phyloP scores from a whole-genome alignment of 1,140 invertebrate genomes.

The Drosophila mayri region DNA sequence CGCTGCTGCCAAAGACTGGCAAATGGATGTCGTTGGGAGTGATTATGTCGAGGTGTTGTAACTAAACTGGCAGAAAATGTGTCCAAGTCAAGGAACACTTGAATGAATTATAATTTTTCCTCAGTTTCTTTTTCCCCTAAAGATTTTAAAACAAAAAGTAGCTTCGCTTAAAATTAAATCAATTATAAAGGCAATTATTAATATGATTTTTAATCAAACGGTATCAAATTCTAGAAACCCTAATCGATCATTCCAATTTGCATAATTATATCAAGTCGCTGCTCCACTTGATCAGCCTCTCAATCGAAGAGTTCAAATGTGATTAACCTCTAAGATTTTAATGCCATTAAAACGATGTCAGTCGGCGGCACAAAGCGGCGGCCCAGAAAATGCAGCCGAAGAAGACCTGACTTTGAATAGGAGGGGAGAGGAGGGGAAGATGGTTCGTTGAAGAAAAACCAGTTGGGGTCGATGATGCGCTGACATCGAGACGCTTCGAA shows the following conservation, averaged over 20 bases:
- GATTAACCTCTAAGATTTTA: conserved; percentile 75
- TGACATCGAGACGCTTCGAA: conserved; percentile 56
- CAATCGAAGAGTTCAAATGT: conserved; percentile 70
- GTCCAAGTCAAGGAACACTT: neutral
- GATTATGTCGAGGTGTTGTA: conserved; percentile 45
- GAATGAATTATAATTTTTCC: neutral
- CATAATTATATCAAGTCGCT: conserved; percentile 17
- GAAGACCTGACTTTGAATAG: conserved; percentile 25
- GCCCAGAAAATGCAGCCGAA: conserved; percentile 37
- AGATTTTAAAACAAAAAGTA: neutral
- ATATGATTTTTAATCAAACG: neutral
- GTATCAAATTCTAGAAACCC: conserved; percentile 17
- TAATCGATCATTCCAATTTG: conserved; percentile 29
- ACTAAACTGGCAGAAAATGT: neutral
- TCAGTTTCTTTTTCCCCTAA: neutral
- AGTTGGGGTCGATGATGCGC: conserved; percentile 49
- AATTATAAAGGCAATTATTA: neutral
- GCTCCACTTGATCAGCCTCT: conserved; percentile 45
- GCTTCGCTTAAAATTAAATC: neutral
- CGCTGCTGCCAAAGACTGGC: conserved; percentile 46
- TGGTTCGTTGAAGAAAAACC: conserved; percentile 42
- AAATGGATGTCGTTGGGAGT: conserved; percentile 49
- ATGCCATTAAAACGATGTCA: conserved; percentile 79
- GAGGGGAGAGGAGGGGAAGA: neutral
- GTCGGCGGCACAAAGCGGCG: conserved; percentile 39